phyloP scores from a whole-genome alignment of 2,888 invertebrate species.

The Drosophila histrio region DNA sequence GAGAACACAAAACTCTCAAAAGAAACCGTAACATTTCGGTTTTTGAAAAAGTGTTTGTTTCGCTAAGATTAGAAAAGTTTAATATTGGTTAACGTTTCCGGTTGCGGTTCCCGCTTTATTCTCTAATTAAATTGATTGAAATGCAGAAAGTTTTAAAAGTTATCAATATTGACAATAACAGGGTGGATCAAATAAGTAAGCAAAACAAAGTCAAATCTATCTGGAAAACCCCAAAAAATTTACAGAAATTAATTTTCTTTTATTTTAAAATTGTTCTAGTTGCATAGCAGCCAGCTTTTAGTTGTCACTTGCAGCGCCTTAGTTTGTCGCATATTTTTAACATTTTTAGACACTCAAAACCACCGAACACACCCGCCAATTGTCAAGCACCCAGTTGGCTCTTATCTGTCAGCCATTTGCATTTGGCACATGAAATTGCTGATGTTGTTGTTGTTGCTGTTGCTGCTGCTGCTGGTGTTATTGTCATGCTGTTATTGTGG shows the following conservation, averaged over 20 bases:
- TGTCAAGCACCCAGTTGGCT: slow-evolving; percentile 14
- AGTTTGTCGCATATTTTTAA: slow-evolving; percentile 21
- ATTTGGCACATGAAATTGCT: slow-evolving; percentile 59
- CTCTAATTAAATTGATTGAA: no score
- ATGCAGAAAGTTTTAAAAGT: no score
- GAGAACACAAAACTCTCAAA: no score
- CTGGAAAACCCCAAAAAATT: no score
- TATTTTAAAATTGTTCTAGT: neutral
- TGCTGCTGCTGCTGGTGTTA: slow-evolving; percentile 15
- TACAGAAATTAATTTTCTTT: neutral
- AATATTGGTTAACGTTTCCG: no score
- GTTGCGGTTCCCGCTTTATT: no score
- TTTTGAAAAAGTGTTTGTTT: no score
- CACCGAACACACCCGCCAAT: neutral
- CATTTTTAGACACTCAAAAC: slow-evolving; percentile 11
- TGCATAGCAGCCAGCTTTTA: slow-evolving; percentile 5
- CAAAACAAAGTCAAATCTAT: no score
- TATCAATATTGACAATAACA: no score
- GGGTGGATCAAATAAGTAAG: no score
- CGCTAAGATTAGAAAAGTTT: no score
- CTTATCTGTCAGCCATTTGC: slow-evolving; percentile 63
- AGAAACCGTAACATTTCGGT: no score
- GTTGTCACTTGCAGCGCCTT: neutral
- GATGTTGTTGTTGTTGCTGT: slow-evolving; percentile 13
- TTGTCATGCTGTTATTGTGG: slow-evolving; percentile 6